These are phyloP conservation scores for Diadumene lineata DNA, from an alignment of 92 coral and sea anemone genomes.

Conservation along the genomic window DNA sequence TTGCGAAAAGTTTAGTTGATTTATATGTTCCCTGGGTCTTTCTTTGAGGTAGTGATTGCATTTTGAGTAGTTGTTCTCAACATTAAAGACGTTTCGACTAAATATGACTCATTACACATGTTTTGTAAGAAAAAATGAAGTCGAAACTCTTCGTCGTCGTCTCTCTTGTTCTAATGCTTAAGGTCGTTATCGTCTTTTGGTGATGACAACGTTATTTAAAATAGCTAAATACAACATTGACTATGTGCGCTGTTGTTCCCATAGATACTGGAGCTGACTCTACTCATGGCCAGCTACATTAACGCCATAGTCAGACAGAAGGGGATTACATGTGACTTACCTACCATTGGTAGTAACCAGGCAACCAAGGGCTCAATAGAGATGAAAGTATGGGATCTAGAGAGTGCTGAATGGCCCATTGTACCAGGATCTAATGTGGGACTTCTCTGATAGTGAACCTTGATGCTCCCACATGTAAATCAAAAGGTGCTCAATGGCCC, in stretches of 20 bases:
- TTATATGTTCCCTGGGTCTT: too few relatives aligned
- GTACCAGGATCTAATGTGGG: slow-evolving; percentile 92
- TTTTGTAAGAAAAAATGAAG: too few relatives aligned
- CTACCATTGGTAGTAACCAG: slow-evolving; percentile 30
- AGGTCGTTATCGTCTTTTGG: too few relatives aligned
- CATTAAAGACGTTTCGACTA: too few relatives aligned
- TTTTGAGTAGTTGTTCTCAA: too few relatives aligned
- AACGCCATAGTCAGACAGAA: slow-evolving; percentile 94
- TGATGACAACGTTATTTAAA: too few relatives aligned
- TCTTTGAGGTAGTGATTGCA: too few relatives aligned
- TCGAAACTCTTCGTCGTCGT: too few relatives aligned
- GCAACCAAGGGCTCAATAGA: slow-evolving; percentile 70
- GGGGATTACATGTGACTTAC: slow-evolving; percentile 88
- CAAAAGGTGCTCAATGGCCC: not conserved
- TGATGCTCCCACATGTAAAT: too few relatives aligned
- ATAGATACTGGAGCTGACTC: slow-evolving; percentile 90
- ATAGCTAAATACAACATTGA: not conserved
- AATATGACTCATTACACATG: too few relatives aligned
- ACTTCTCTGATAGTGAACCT: slow-evolving; percentile 7
- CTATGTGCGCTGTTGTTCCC: not conserved
- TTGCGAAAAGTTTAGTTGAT: too few relatives aligned
- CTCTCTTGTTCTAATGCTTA: too few relatives aligned
- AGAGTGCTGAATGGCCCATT: slow-evolving; percentile 99
- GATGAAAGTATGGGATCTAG: slow-evolving; percentile 98
- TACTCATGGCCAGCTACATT: slow-evolving; percentile 98